Evolutionary conservation across 2,888 invertebrate genomes (phyloP), one percentile per base, ranked within the genome.

Genomic region (Diaprepes abbreviatus): DNA sequence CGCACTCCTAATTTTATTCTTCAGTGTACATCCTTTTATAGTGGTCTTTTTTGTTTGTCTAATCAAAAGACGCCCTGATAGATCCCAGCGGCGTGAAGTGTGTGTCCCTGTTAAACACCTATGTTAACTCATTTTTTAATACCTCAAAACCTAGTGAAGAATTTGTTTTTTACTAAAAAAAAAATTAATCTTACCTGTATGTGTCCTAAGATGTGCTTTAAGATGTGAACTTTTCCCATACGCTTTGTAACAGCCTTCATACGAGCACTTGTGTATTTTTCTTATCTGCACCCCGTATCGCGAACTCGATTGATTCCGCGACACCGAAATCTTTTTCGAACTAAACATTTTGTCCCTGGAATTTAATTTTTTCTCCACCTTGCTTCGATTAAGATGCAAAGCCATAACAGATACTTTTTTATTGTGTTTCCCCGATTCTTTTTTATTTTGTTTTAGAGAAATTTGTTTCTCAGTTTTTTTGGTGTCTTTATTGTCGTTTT

Each of bases 221-320:
- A 90, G 83, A 80, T 90, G 90, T 14, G 89, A 89, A 79, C 89
- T 89, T 81, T 90, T 90, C 40, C 89, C 89, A 80, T 90, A 90
- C 45, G 88, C 86, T 80, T 89, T 89, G 78, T 86, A 86, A 80
- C 90, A 90, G 31, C 87, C 88, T 57, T 86, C 85, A 77, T 88
- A 89, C 43, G 83, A 84, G 81, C 89, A 90, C 80, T 85, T 86
- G 82, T 89, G 89, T 52, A 86, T 84, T 82, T 89, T 89, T 75
- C 86, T 83, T 54, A 77, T 71, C 68, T 78, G 79, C 64, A 77
- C 64, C 9, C 64, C 76, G 50, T 74, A 71, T 66, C 76, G 77
- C 62, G 76, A 73, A 14, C 73, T 66, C 45, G 76, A 65, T 70
- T 80, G 79, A 40, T 71, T 74, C 62, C 78, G 75, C 12, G 76